Evolutionary conservation across 2,797 vertebrate genomes (phyloP).

Genomic region (Scolopax bukidnonensis): DNA sequence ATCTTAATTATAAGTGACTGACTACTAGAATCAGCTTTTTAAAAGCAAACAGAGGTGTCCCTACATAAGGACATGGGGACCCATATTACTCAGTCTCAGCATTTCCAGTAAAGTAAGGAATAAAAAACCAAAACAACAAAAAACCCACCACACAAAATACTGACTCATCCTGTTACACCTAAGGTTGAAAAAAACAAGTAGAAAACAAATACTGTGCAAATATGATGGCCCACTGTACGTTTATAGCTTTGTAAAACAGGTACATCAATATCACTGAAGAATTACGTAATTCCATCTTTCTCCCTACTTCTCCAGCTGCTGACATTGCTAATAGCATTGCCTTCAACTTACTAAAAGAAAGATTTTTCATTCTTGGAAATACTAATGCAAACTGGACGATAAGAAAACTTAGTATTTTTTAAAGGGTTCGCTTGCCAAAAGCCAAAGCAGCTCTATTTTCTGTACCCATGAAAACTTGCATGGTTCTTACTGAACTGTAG

Average conservation of each 20-base stretch:
- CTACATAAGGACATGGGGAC: neutral
- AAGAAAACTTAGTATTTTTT: neutral
- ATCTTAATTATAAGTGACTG: neutral
- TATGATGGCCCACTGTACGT: no score
- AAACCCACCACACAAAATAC: neutral
- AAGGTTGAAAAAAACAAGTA: neutral
- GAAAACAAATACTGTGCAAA: neutral
- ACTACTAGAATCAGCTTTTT: neutral
- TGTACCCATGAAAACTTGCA: neutral
- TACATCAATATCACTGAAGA: neutral
- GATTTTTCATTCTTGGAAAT: neutral
- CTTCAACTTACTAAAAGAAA: neutral
- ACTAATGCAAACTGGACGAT: neutral
- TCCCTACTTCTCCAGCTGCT: neutral
- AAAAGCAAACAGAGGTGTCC: neutral
- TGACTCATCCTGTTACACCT: neutral
- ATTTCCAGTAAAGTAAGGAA: neutral
- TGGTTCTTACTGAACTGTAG: neutral
- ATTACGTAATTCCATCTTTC: neutral
- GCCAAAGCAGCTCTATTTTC: rapidly evolving
- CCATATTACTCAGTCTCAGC: rapidly evolving
- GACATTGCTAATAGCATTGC: neutral
- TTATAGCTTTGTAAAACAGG: neutral
- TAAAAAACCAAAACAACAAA: neutral
- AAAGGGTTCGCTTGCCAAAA: neutral